phyloP scores from a whole-genome alignment of 2,888 invertebrate species.

The Macrophya alboannulata region DNA sequence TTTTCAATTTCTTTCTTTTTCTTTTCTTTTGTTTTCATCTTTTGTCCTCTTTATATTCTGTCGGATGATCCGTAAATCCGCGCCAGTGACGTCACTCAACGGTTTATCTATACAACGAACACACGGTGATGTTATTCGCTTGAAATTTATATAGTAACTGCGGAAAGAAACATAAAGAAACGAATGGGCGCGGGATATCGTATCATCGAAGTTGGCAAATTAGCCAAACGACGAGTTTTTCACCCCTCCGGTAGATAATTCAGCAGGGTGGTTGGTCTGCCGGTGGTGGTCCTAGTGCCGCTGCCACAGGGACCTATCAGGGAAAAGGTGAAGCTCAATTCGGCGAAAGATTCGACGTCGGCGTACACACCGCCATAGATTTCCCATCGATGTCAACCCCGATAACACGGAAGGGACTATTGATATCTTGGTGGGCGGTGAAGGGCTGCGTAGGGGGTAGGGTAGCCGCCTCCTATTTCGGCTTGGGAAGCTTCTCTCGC shows the following conservation, averaged over 20 bases:
- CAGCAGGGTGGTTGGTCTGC: neutral
- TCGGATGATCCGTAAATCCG: neutral
- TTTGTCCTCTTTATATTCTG: neutral
- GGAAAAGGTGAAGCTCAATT: constrained; percentile 40
- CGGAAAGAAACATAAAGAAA: neutral
- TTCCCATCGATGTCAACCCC: constrained; percentile 45
- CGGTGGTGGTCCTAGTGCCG: no score
- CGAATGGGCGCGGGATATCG: neutral
- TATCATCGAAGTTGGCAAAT: constrained; percentile 4
- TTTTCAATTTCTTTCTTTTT: no score
- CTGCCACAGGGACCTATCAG: neutral
- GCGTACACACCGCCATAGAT: constrained; percentile 29
- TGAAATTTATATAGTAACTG: neutral
- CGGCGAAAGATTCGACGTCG: constrained; percentile 30
- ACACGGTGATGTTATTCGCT: neutral
- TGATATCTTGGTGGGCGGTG: constrained; percentile 37
- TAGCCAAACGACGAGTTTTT: constrained; percentile 15
- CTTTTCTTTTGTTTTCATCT: neutral
- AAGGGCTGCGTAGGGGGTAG: neutral
- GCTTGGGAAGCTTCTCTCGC: constrained; percentile 25
- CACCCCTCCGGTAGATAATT: neutral
- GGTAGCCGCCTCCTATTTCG: neutral
- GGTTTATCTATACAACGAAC: neutral
- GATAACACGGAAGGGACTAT: constrained; percentile 44
- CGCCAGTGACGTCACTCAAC: neutral